Evolutionary conservation across 2,797 vertebrate genomes (phyloP), one percentile per base, ranked within the genome.

Genomic region (Nothura maculosa): DNA sequence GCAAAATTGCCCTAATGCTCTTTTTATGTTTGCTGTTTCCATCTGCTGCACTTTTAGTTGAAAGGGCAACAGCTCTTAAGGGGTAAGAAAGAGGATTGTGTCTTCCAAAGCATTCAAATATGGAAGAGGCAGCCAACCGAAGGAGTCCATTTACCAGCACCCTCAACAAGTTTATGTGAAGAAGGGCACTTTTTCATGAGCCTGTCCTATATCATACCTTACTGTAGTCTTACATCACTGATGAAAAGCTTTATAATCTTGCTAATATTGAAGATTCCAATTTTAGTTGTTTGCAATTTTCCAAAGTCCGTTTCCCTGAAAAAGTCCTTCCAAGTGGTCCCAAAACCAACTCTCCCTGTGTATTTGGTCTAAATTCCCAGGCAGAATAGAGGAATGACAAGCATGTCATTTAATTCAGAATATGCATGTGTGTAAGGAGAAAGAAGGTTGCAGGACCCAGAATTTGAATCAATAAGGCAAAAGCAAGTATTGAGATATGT

Each of bases 401-500:
- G 34, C 50, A 64, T 38, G 72, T 52, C 0, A 48, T 64, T 76
- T 48, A 43, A 73, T 38, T 83, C 73, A 36, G 21, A 82, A 38
- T 6, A 68, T 50, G 52, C 1, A 50, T 69, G 48, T 62, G 3
- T 64, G 42, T 85, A 62, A 62, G 15, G 47, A 76, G 13, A 92
- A 83, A 66, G 7, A 5, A 36, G 42, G 14, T 8, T 57, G 32
- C 11, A 69, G n/a, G 16, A 61, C 17, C 3, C 20, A 66, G 55
- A 69, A 5, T 25, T 25, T 52, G 20, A 30, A 28, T 32, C 30
- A 80, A 38, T 6, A 10, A 62, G 22, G 13, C 17, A 24, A 28
- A 3, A 57, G 9, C 34, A 18, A 89, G 43, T 6, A 48, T 12
- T 12, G 7, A 58, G 2, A 9, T 0, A 1, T 10, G 19, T 30